Conservation (phyloP, 2,113 vertebrate species). For the Procavia capensis region DNA sequence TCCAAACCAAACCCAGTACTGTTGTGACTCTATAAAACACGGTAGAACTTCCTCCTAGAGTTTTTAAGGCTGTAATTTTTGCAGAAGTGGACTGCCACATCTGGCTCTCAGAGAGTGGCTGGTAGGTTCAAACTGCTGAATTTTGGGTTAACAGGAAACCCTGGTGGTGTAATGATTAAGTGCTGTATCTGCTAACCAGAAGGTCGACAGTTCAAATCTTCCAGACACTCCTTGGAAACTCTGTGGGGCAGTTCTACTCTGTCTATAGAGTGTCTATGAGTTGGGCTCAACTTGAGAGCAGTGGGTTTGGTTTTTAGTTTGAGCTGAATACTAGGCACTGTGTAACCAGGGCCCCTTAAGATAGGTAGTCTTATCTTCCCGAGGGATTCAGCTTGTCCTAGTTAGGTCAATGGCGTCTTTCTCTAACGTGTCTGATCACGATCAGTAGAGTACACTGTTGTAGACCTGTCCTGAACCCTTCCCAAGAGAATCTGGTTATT, state of each 20-base stretch:
- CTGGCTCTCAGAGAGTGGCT: not conserved
- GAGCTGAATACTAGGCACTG: not conserved
- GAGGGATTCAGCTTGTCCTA: not conserved
- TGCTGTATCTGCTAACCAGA: too few species aligned
- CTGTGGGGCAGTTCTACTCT: too few species aligned
- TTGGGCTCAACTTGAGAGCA: too few species aligned
- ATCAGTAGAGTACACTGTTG: not conserved
- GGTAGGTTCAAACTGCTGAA: not conserved
- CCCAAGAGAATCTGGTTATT: not conserved
- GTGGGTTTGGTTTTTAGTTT: too few species aligned
- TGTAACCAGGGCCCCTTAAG: not conserved
- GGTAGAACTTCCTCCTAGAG: not conserved
- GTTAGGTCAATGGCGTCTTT: not conserved
- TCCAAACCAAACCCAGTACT: too few species aligned
- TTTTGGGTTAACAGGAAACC: not conserved
- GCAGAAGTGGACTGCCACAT: not conserved
- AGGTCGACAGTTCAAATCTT: too few species aligned
- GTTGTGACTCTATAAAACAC: too few species aligned
- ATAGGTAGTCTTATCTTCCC: not conserved
- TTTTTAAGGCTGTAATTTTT: not conserved
- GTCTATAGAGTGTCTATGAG: too few species aligned
- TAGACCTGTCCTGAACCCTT: not conserved
- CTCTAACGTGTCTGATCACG: not conserved
- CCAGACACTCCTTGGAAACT: too few species aligned
- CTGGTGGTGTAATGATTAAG: too few species aligned